Evolutionary conservation across 2,888 invertebrate genomes (phyloP), one percentile per base, ranked within the genome.

Genomic region (Pycnomerus fuliginosus): DNA sequence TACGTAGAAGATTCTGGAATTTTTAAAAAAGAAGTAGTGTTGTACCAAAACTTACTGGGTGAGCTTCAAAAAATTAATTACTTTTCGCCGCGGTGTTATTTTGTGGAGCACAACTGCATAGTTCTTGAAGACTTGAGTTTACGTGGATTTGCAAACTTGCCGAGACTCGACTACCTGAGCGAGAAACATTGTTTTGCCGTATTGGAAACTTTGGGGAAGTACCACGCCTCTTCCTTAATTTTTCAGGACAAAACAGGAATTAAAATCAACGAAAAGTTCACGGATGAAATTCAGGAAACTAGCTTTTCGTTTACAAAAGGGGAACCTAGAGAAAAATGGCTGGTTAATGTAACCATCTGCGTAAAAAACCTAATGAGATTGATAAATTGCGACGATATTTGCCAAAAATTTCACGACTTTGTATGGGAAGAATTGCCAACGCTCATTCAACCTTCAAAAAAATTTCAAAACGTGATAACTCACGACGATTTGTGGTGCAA

Each of bases 401-500:
- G 48, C 28, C 28, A 43, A 29, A 52, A 60, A 54, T 40, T 59
- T 47, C 5, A 44, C 25, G 35, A 41, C 33, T 54, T 60, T 54
- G 39, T 55, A 45, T 52, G 48, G 29, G 36, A 50, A 3, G 55
- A 56, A 24, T 47, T 68, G 27, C 50, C 50, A 11, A 41, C 51
- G 20, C 40, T 55, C 16, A 40, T 62, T 10, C 61, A 69, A 32
- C 60, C 64, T 7, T 70, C 75, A 23, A 20, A 64, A 41, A 64
- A 64, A 47, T 64, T 73, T 56, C 63, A 72, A 32, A 79, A 78
- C 47, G 81, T 80, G 0, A 62, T 82, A 3, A 77, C 77, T 20
- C 83, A 83, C 58, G 74, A 80, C 2, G 83, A 83, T 68, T 65
- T 83, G 3, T 83, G 83, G 82, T 76, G 76, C 27, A 83, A 83